Conservation (phyloP, 1,140 invertebrate genomes). For the Cyclina sinensis region DNA sequence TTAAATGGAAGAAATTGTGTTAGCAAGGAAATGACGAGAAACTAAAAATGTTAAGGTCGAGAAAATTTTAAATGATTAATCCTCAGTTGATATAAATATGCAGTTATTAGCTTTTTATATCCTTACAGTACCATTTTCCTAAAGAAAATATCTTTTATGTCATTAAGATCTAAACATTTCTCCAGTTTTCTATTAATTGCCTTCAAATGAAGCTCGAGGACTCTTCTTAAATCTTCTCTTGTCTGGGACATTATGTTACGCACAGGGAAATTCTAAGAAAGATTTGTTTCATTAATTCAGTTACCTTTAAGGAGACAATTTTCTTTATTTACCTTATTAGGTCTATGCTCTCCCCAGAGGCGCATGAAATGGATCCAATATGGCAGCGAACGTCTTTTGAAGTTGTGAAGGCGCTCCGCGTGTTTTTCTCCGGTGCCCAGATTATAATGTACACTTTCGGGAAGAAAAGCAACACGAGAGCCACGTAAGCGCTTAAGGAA, state of each 20-base stretch:
- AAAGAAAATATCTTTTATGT: too few relatives aligned
- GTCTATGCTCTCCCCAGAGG: slow-evolving; percentile 80
- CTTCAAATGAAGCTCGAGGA: not conserved
- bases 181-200: not conserved
- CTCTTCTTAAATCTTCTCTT: not conserved
- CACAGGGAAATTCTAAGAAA: slow-evolving; percentile 15
- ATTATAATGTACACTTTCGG: slow-evolving; percentile 94
- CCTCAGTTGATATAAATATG: too few relatives aligned
- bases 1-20: too few relatives aligned
- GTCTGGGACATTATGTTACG: not conserved
- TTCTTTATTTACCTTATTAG: slow-evolving; percentile 72
- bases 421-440: slow-evolving; percentile 92
- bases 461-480: slow-evolving; percentile 92
- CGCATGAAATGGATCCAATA: slow-evolving; percentile 88
- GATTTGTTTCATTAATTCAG: slow-evolving; percentile 13
- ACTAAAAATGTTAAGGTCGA: too few relatives aligned
- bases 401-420: slow-evolving; percentile 92
- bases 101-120: too few relatives aligned
- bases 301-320: not conserved
- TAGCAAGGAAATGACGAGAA: too few relatives aligned
- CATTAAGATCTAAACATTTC: not conserved
- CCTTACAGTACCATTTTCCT: too few relatives aligned
- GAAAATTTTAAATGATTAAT: too few relatives aligned
- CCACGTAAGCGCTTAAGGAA: slow-evolving; percentile 91
- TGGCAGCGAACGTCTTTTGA: slow-evolving; percentile 93